Percentiles rank a stretch among this genome's conserved stretches.
These are phyloP conservation scores for Serripes groenlandicus DNA, from an alignment of 2,888 invertebrate genomes.

Conservation along the genomic window DNA sequence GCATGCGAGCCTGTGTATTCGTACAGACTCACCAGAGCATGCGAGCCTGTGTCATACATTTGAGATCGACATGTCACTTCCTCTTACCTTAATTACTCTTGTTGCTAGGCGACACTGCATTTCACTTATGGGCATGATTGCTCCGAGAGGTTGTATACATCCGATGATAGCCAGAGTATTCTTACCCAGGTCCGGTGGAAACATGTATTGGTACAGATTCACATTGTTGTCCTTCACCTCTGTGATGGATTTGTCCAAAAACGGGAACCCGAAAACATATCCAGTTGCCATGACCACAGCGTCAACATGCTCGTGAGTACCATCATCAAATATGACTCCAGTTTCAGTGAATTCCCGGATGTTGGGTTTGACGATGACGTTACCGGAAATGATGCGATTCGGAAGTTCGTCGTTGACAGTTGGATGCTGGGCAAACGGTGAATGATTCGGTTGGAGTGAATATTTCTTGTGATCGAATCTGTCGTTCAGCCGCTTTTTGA, in stretches of 20 bases:
- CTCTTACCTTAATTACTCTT: constrained; percentile 83
- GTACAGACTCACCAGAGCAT: too few species aligned
- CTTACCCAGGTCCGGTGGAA: constrained; percentile 83
- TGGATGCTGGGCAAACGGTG: constrained; percentile 76
- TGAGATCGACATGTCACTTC: too few species aligned
- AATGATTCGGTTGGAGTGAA: constrained; percentile 85
- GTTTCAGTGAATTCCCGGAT: constrained; percentile 77
- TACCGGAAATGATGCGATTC: constrained; percentile 84
- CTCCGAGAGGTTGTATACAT: constrained; percentile 86
- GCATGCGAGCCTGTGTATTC: too few species aligned
- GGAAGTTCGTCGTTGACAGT: constrained; percentile 86
- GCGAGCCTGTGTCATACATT: too few species aligned
- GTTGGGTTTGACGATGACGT: constrained; percentile 83
- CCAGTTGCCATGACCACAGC: constrained; percentile 85
- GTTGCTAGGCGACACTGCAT: constrained; percentile 87
- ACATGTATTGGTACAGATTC: constrained; percentile 86
- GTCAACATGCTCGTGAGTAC: constrained; percentile 82
- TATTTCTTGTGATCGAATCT: constrained; percentile 86
- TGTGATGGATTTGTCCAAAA: constrained; percentile 81
- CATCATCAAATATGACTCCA: constrained; percentile 82
- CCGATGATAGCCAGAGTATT: constrained; percentile 87
- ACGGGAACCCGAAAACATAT: constrained; percentile 87
- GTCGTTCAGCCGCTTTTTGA: constrained; percentile 72
- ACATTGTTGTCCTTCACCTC: constrained; percentile 81
- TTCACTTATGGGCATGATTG: constrained; percentile 87